phyloP scores from a whole-genome alignment of 2,888 invertebrate genomes.

The Anaspis maculata region DNA sequence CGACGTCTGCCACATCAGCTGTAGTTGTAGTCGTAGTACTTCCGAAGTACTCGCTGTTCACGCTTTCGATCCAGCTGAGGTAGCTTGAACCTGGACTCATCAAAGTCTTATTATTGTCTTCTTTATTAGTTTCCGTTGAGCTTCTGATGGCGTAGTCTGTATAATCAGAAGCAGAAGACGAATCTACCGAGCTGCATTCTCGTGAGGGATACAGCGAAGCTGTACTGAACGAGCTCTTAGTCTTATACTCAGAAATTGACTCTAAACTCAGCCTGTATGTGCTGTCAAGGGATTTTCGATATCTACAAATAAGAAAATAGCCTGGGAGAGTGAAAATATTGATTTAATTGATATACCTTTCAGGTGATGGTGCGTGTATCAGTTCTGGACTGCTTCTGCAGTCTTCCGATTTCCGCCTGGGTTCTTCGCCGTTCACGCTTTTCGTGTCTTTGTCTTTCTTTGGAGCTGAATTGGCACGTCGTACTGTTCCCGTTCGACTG shows the following conservation, averaged over 20 bases:
- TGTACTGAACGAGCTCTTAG: conserved; percentile 34
- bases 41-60: conserved; percentile 35
- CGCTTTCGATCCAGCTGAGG: conserved; percentile 41
- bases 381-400: conserved; percentile 15
- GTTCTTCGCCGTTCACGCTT: conserved; percentile 11
- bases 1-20: conserved; percentile 24
- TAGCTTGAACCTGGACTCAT: conserved; percentile 37
- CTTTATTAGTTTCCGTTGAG: conserved; percentile 17
- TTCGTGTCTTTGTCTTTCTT: conserved; percentile 18
- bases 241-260: conserved; percentile 39
- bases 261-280: conserved; percentile 34
- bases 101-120: conserved; percentile 27
- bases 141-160: conserved; percentile 34
- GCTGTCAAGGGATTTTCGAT: conserved; percentile 21
- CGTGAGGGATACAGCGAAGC: conserved; percentile 24
- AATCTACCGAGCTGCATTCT: conserved; percentile 32
- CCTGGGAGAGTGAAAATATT: too few species aligned
- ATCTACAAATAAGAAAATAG: too few species aligned
- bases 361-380: background rate
- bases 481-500: conserved; percentile 35
- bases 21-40: conserved; percentile 19
- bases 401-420: conserved; percentile 6
- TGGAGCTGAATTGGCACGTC: conserved; percentile 27
- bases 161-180: conserved; percentile 31
- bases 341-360: conserved; percentile 3